Conservation (phyloP, 2,113 vertebrate genomes). For the Poeciliopsis turrubarensis region DNA sequence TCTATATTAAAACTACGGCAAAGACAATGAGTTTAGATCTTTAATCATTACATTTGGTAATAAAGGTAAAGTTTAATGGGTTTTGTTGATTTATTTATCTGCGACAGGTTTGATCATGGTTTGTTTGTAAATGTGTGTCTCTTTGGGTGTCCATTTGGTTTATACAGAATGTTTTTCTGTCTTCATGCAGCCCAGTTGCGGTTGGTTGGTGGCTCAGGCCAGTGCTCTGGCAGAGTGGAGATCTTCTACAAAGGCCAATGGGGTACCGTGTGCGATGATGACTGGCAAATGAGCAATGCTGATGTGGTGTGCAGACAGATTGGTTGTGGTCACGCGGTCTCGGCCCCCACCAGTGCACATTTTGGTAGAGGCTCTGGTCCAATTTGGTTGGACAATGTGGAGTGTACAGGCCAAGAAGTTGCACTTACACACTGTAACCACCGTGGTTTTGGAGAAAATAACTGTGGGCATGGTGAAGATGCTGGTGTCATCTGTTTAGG, state of each 20-base stretch:
- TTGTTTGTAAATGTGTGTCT: not conserved
- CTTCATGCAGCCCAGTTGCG: conserved; percentile 46
- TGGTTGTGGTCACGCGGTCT: conserved; percentile 65
- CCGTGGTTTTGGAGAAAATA: conserved; percentile 49
- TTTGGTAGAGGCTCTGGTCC: conserved; percentile 67
- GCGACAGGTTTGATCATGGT: not conserved
- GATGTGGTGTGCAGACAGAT: conserved; percentile 69
- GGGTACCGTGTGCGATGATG: conserved; percentile 74
- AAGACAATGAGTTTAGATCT: too few relatives aligned
- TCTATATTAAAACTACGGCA: too few relatives aligned
- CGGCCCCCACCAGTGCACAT: conserved; percentile 44
- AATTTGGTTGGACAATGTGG: conserved; percentile 73
- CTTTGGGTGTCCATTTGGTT: accelerated
- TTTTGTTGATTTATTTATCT: not conserved
- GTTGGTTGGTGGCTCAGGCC: conserved; percentile 14
- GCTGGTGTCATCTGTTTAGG: conserved; percentile 72
- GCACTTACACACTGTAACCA: conserved; percentile 63
- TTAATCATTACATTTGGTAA: too few relatives aligned
- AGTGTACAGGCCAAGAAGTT: conserved; percentile 56
- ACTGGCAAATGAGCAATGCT: conserved; percentile 39
- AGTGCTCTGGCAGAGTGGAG: conserved; percentile 70
- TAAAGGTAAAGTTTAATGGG: not conserved
- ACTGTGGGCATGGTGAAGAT: conserved; percentile 74
- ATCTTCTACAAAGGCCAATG: conserved; percentile 55
- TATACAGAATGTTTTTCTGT: conserved; percentile 4